Percentiles rank a stretch among this genome's conserved stretches.
Conservation (phyloP, 2,888 invertebrate species). For the Eurytoma adleriae region DNA sequence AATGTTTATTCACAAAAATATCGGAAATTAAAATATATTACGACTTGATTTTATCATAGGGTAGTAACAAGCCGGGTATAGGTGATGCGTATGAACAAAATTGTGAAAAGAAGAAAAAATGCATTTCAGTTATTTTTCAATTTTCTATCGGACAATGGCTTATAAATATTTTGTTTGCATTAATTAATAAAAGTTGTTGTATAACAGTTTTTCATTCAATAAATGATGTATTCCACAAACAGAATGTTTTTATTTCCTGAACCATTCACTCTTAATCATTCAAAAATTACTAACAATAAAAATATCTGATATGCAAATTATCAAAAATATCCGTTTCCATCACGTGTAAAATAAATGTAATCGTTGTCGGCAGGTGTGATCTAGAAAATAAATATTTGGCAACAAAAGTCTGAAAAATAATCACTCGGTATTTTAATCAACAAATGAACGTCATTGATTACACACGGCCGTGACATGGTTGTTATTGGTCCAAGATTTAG, state of each 20-base stretch:
- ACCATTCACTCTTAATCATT: not conserved
- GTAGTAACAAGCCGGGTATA: too few relatives aligned
- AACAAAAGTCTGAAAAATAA: not conserved
- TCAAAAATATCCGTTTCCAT: not conserved
- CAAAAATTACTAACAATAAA: not conserved
- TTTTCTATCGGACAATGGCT: too few relatives aligned
- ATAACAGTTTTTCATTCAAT: not conserved
- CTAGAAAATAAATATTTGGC: slow-evolving; percentile 1
- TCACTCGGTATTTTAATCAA: slow-evolving; percentile 11
- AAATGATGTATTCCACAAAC: not conserved
- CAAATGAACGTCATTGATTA: slow-evolving; percentile 24
- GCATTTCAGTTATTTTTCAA: too few relatives aligned
- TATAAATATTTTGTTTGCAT: not conserved
- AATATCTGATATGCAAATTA: not conserved
- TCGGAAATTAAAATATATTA: not conserved
- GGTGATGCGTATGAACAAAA: too few relatives aligned
- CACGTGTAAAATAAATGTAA: not conserved
- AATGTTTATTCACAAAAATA: not conserved
- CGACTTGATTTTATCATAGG: too few relatives aligned
- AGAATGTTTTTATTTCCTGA: not conserved
- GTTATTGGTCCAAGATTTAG: slow-evolving; percentile 25
- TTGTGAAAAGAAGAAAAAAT: not conserved
- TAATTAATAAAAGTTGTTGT: too few relatives aligned
- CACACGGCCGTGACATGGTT: slow-evolving; percentile 34
- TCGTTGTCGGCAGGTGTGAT: slow-evolving; percentile 2